These are phyloP conservation scores for Rhinella marina DNA, from an alignment of 2,797 vertebrate species.

Conservation along the genomic window DNA sequence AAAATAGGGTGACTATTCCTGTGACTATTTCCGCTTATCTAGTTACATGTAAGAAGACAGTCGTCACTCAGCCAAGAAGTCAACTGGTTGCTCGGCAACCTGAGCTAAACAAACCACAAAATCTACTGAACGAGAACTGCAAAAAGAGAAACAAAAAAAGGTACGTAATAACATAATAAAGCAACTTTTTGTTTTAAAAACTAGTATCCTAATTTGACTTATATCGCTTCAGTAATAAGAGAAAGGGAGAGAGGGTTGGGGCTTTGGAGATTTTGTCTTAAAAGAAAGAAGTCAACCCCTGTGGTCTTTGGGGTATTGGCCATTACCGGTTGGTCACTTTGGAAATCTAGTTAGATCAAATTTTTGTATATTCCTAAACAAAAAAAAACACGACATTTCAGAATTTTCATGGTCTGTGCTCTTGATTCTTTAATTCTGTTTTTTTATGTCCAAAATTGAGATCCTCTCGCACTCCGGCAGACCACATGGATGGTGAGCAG, in stretches of 20 bases:
- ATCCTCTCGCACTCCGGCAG: neutral
- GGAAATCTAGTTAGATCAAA: neutral
- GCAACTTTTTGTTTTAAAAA: neutral
- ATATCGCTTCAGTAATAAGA: too few relatives aligned
- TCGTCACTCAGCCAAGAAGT: too few relatives aligned
- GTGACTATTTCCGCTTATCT: too few relatives aligned
- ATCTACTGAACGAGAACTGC: too few relatives aligned
- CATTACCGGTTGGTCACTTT: neutral
- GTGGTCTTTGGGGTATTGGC: too few relatives aligned
- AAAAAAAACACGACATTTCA: neutral
- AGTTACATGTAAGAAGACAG: too few relatives aligned
- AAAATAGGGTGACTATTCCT: too few relatives aligned
- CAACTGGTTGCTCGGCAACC: too few relatives aligned
- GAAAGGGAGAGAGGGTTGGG: too few relatives aligned
- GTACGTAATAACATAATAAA: neutral
- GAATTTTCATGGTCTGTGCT: neutral
- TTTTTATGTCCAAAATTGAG: neutral
- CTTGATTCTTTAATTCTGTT: neutral
- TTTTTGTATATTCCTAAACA: neutral
- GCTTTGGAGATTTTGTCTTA: neutral
- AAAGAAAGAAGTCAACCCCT: too few relatives aligned
- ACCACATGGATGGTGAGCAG: conserved; percentile 15
- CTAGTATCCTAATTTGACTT: neutral
- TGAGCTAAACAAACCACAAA: too few relatives aligned
- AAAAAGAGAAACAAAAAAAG: neutral